phyloP scores from a whole-genome alignment of 2,113 vertebrate genomes.

The Furnarius figulus region DNA sequence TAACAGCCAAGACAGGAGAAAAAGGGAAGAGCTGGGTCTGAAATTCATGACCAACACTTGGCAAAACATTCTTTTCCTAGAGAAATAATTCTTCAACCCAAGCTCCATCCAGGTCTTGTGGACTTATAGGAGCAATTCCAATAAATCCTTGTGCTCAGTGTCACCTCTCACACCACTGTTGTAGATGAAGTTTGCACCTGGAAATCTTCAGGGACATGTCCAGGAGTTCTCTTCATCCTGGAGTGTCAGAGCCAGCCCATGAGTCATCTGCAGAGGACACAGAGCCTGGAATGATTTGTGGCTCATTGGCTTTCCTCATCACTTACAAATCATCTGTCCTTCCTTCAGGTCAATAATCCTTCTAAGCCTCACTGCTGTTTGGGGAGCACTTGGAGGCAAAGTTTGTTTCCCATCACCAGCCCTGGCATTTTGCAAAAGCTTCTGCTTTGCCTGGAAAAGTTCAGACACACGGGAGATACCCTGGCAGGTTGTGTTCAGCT shows the following conservation, averaged over 20 bases:
- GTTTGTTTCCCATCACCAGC: not conserved
- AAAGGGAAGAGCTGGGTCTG: not conserved
- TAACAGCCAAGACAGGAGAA: not conserved
- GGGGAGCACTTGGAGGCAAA: not conserved
- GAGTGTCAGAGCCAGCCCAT: not conserved
- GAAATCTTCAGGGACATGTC: not conserved
- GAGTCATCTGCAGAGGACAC: not conserved
- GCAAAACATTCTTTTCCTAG: not conserved
- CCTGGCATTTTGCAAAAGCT: not conserved
- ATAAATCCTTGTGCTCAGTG: rapidly evolving
- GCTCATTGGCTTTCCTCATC: not conserved
- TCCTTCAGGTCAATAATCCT: not conserved
- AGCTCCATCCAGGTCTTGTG: rapidly evolving
- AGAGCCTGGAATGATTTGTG: not conserved
- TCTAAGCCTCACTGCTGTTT: not conserved
- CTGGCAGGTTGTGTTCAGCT: not conserved
- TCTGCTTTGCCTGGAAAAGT: not conserved
- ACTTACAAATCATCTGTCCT: not conserved
- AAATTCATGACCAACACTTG: not conserved
- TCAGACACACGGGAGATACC: not conserved
- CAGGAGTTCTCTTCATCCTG: not conserved
- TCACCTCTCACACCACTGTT: not conserved
- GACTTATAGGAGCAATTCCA: not conserved
- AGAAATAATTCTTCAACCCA: not conserved
- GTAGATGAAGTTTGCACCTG: not conserved